Conservation (phyloP, 2,797 vertebrate genomes). For the Masticophis lateralis region DNA sequence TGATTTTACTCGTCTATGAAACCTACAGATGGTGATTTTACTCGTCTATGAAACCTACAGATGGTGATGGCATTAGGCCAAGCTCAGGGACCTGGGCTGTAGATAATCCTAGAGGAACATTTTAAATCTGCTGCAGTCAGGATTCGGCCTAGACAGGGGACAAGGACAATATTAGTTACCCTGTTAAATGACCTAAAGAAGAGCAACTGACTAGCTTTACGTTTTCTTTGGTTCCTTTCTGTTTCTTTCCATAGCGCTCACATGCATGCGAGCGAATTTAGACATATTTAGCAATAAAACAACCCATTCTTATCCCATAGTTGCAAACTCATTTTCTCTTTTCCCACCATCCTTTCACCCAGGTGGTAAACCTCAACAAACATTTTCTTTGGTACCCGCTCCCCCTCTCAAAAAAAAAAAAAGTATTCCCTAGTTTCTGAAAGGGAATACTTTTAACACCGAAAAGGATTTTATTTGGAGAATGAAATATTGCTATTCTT, state of each 20-base stretch:
- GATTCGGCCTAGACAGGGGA: not conserved
- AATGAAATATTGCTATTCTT: not conserved
- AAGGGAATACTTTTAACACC: not conserved
- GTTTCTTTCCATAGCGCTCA: not conserved
- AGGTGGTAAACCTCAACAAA: not conserved
- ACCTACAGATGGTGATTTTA: not conserved
- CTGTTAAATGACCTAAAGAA: not conserved
- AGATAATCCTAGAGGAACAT: not conserved
- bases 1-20: not conserved
- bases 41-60: not conserved
- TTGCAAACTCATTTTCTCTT: not conserved
- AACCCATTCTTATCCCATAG: not conserved
- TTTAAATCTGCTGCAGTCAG: not conserved
- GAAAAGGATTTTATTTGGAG: not conserved
- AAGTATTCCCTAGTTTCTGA: not conserved
- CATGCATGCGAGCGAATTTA: not conserved
- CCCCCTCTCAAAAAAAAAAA: not conserved
- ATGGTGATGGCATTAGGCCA: not conserved
- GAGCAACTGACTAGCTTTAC: constrained; percentile 2
- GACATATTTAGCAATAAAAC: not conserved
- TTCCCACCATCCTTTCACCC: not conserved
- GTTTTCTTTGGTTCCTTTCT: constrained; percentile 26
- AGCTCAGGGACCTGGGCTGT: not conserved
- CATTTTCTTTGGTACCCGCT: not conserved
- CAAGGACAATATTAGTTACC: not conserved